phyloP scores from a whole-genome alignment of 1,140 invertebrate species.

The Camponotus vicinus region DNA sequence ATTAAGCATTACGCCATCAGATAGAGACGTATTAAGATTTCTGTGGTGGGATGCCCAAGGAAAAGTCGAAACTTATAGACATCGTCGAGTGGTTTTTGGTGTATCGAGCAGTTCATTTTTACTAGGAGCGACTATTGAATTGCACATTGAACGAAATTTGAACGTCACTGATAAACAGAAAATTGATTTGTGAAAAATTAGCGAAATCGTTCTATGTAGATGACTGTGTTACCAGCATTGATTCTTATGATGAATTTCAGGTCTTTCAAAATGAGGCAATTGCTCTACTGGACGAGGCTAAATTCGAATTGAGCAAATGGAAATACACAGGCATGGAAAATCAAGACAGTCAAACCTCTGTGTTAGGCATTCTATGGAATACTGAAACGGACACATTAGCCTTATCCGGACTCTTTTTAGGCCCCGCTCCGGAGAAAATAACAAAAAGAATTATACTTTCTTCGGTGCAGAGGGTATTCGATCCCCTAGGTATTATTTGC shows the following conservation, averaged over 20 bases:
- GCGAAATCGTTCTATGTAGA: background rate
- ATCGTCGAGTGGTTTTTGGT: background rate
- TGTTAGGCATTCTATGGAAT: background rate
- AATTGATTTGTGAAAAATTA: background rate
- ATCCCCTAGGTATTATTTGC: background rate
- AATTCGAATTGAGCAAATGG: background rate
- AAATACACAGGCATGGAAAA: background rate
- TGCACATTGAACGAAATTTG: background rate
- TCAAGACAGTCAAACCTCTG: background rate
- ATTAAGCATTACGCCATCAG: background rate
- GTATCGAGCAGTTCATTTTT: background rate
- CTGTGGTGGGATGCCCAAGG: background rate
- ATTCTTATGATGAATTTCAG: background rate
- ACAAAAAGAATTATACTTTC: background rate
- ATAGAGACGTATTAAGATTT: background rate
- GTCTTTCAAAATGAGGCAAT: background rate
- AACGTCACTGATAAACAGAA: accelerated
- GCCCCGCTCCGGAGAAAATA: background rate
- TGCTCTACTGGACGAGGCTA: background rate
- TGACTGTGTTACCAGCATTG: background rate
- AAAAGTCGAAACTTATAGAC: background rate
- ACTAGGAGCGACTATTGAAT: background rate
- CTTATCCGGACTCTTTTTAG: background rate
- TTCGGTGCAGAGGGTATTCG: background rate
- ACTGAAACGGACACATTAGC: background rate